Percentiles rank a stretch among this genome's conserved stretches.
These are phyloP conservation scores for Coreoperca whiteheadi DNA, from an alignment of 2,113 vertebrate species.

Conservation along the genomic window DNA sequence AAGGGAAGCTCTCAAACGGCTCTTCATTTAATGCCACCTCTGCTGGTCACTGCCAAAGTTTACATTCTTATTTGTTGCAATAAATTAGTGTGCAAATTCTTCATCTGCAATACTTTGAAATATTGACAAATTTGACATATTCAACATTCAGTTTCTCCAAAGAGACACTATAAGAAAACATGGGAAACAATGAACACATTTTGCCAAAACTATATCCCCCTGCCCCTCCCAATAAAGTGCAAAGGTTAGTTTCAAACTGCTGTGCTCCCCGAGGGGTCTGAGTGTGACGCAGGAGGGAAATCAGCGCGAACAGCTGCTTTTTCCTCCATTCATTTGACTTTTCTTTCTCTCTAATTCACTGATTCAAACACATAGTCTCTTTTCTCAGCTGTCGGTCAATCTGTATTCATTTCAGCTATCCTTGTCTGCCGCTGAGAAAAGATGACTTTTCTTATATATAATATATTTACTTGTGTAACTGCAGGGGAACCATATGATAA, in stretches of 20 bases:
- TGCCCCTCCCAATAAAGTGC: conserved; percentile 36
- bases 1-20: too few species aligned
- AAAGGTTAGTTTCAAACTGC: conserved; percentile 68
- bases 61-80: too few species aligned
- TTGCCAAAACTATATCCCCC: conserved; percentile 41
- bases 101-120: too few species aligned
- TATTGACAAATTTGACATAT: too few species aligned
- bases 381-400: conserved; percentile 9
- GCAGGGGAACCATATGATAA: conserved; percentile 11
- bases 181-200: conserved; percentile 61
- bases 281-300: conserved; percentile 68
- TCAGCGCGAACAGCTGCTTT: conserved; percentile 66
- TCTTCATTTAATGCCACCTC: too few species aligned
- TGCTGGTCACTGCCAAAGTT: too few species aligned
- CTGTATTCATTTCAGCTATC: conserved; percentile 18
- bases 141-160: conserved; percentile 7
- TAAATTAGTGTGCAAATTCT: too few species aligned
- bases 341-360: conserved; percentile 4
- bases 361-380: conserved; percentile 22
- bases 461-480: neutral
- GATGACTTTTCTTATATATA: conserved; percentile 7
- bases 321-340: conserved; percentile 38
- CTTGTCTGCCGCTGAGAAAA: neutral
- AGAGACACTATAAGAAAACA: conserved; percentile 40
- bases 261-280: conserved; percentile 56